Conservation (phyloP, 2,888 invertebrate species). For the Pachymerium ferrugineum region DNA sequence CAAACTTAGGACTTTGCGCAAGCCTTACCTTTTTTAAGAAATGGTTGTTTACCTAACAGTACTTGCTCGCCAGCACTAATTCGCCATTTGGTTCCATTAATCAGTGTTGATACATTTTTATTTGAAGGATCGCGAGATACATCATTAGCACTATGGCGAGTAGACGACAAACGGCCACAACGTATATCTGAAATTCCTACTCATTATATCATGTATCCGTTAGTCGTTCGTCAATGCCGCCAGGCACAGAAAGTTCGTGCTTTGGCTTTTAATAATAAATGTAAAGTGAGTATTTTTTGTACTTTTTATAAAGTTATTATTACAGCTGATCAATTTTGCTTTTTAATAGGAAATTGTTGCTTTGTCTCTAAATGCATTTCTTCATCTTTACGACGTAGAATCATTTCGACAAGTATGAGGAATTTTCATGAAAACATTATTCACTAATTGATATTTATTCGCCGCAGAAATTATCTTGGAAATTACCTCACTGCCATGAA, state of each 20-base stretch:
- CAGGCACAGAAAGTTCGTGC: constrained; percentile 75
- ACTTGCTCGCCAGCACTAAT: no score
- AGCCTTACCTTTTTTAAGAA: no score
- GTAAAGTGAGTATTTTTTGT: constrained; percentile 51
- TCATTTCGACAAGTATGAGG: constrained; percentile 66
- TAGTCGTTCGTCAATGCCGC: constrained; percentile 69
- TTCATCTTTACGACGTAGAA: constrained; percentile 88
- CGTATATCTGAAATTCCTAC: constrained; percentile 5
- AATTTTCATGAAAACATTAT: background rate
- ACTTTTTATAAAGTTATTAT: background rate
- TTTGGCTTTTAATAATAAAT: constrained; percentile 75
- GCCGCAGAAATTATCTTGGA: constrained; percentile 67
- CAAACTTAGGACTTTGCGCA: no score
- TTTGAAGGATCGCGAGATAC: constrained; percentile 72
- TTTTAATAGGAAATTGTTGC: constrained; percentile 77
- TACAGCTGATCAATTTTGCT: background rate
- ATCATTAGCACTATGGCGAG: constrained; percentile 81
- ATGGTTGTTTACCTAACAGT: no score
- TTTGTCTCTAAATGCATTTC: constrained; percentile 83
- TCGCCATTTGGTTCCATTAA: no score
- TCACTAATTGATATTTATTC: background rate
- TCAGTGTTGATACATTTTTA: background rate
- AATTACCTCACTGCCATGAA: constrained; percentile 82
- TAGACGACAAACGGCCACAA: constrained; percentile 51
- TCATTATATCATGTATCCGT: constrained; percentile 54